Base-by-base conservation (phyloP, 1,140 invertebrate genomes). In the Hypothenemus hampei region DNA sequence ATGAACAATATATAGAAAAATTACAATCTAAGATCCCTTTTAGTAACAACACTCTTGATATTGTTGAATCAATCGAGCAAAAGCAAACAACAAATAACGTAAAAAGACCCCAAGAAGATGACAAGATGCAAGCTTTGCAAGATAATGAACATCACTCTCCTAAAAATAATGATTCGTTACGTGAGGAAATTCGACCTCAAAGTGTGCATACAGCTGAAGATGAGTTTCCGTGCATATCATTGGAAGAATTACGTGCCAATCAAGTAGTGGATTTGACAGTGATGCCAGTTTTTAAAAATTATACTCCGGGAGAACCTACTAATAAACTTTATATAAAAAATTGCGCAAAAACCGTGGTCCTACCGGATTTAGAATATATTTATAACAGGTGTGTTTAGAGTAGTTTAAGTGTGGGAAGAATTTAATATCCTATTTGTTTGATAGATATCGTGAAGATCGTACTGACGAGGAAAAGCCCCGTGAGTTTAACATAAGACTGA, bases 321-420 rank as follows among this genome's bases (percentile, higher is more conserved):
- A 81, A 83, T 73, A 82, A 89, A 52, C 72, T 97, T 6, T 97
- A 97, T 66, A 85, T 97, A 24, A 97, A 97, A 71, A 97, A 97
- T 78, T 76, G 96, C 16, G 78, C 85, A 1, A 95, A 93, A 75
- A 80, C 81, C 58, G 85, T 91, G 0, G 80, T 77, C 23, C 77
- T 82, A 26, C 73, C 80, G 58, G 90, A 96, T 74, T 75, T 96
- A 3, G 78, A 85, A 62, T 81, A 80, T 61, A 85, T 97, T 56
- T 96, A 86, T 73, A 82, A 81, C 46, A 73, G 81, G 56, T 94
- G 86, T 71, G 64, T 8, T n/a, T 39, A 39, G 11, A 39, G 7
- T 16, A 8, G 36, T 39, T 13, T 39, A 11, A n/a, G n/a, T n/a
- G n/a, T n/a, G n/a, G n/a, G n/a, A n/a, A n/a, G n/a, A n/a, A n/a